Percentiles rank a stretch among this genome's conserved stretches.
phyloP scores from a whole-genome alignment of 1,140 invertebrate species.

The Cotesia vestalis region DNA sequence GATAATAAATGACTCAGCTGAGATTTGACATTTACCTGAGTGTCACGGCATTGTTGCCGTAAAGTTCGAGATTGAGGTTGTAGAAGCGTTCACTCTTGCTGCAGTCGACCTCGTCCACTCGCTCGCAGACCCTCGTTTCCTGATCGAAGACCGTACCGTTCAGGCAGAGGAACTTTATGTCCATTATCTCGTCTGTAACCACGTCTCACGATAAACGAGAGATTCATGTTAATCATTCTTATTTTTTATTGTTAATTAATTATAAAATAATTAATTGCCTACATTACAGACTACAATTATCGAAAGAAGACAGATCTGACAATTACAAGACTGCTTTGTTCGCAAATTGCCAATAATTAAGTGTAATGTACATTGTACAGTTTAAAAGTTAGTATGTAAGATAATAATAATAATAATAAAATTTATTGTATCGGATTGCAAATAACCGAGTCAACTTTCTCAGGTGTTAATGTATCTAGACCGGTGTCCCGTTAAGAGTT shows the following conservation, averaged over 20 bases:
- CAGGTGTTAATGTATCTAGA: background rate
- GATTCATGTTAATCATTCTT: constrained; percentile 47
- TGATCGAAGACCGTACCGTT: constrained; percentile 89
- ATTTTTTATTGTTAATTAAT: background rate
- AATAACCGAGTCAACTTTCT: constrained; percentile 7
- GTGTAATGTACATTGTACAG: too few relatives aligned
- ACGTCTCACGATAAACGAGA: constrained; percentile 55
- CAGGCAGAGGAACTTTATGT: constrained; percentile 85
- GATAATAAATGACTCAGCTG: constrained; percentile 1
- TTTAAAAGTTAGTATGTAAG: too few relatives aligned
- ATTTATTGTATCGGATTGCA: too few relatives aligned
- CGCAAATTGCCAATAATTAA: background rate
- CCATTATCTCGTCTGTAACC: constrained; percentile 79
- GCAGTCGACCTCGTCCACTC: constrained; percentile 86
- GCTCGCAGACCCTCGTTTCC: constrained; percentile 84
- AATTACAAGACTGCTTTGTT: too few relatives aligned
- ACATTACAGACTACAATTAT: too few relatives aligned
- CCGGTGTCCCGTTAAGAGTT: background rate
- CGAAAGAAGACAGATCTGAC: too few relatives aligned
- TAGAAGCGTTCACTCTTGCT: constrained; percentile 84
- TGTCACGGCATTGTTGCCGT: constrained; percentile 75
- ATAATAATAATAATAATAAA: too few relatives aligned
- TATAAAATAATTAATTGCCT: constrained; percentile 10
- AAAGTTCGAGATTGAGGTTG: constrained; percentile 84
- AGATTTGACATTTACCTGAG: constrained; percentile 53